Evolutionary conservation across 2,113 vertebrate genomes (phyloP).

Genomic region (Campylorhamphus procurvoides): DNA sequence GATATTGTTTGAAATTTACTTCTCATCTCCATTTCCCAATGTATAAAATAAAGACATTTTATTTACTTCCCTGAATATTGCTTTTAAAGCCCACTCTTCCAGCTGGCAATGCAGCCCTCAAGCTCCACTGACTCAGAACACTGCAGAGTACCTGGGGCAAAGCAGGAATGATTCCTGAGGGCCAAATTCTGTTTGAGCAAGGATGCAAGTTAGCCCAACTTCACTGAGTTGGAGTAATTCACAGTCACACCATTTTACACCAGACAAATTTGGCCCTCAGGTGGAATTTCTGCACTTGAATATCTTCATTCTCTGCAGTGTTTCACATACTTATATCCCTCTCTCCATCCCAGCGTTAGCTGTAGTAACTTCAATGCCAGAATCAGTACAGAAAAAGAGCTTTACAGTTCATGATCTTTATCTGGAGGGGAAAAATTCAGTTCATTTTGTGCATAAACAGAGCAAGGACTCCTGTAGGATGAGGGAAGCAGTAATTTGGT

Average conservation of each 20-base stretch:
- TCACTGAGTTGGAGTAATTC: neutral
- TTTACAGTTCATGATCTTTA: neutral
- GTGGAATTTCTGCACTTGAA: neutral
- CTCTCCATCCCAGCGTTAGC: neutral
- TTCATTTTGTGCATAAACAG: neutral
- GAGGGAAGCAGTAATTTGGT: neutral
- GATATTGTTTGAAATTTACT: neutral
- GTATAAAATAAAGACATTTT: no score
- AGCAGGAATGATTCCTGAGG: neutral
- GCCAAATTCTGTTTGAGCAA: neutral
- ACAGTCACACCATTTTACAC: neutral
- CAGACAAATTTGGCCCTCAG: neutral
- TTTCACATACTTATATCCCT: fast-evolving
- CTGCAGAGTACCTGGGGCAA: fast-evolving
- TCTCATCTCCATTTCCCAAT: neutral
- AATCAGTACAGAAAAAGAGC: neutral
- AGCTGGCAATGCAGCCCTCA: neutral
- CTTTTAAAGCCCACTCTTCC: neutral
- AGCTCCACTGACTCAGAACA: neutral
- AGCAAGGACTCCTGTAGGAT: neutral
- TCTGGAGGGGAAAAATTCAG: neutral
- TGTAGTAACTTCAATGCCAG: neutral
- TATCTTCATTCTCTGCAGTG: neutral
- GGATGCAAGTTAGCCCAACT: neutral
- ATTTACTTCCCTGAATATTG: no score